Conservation (phyloP, 2,797 vertebrate species). For the Bovichtus diacanthus region DNA sequence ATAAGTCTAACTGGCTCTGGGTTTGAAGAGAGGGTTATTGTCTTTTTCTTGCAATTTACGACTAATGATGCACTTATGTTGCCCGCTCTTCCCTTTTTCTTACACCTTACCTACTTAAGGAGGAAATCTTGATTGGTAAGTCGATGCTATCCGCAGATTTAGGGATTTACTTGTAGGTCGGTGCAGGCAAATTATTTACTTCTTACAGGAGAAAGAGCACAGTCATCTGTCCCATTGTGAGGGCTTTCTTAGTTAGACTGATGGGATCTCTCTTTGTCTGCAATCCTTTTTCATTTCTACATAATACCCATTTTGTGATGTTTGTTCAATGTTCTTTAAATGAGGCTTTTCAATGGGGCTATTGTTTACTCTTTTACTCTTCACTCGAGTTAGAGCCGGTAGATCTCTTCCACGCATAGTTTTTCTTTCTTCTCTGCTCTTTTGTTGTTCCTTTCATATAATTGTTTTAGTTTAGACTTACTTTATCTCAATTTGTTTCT, state of each 20-base stretch:
- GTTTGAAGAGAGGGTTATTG: slow-evolving; percentile 93
- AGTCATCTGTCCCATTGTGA: slow-evolving; percentile 92
- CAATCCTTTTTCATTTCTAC: slow-evolving; percentile 84
- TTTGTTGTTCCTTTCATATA: slow-evolving; percentile 81
- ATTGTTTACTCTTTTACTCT: slow-evolving; percentile 82
- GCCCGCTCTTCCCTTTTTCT: slow-evolving; percentile 99
- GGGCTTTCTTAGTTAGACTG: slow-evolving; percentile 88
- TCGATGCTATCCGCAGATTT: slow-evolving; percentile 98
- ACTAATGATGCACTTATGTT: slow-evolving; percentile 99
- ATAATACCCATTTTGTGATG: slow-evolving; percentile 86
- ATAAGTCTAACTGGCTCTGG: slow-evolving; percentile 77
- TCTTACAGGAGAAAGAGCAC: slow-evolving; percentile 91
- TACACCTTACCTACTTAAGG: slow-evolving; percentile 99
- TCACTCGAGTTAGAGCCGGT: slow-evolving; percentile 78
- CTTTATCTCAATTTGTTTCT: slow-evolving; percentile 74
- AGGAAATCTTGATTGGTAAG: slow-evolving; percentile 99
- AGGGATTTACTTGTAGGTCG: slow-evolving; percentile 97
- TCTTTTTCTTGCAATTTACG: slow-evolving; percentile 98
- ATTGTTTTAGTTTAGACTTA: slow-evolving; percentile 71
- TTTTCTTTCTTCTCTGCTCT: slow-evolving; percentile 77
- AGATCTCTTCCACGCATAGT: slow-evolving; percentile 75
- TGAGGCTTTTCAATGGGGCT: slow-evolving; percentile 81
- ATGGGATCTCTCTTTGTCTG: slow-evolving; percentile 89
- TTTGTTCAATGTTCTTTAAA: slow-evolving; percentile 88
- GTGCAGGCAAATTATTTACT: slow-evolving; percentile 91